Conservation (phyloP, 2,113 vertebrate species). For the Cariama cristata region DNA sequence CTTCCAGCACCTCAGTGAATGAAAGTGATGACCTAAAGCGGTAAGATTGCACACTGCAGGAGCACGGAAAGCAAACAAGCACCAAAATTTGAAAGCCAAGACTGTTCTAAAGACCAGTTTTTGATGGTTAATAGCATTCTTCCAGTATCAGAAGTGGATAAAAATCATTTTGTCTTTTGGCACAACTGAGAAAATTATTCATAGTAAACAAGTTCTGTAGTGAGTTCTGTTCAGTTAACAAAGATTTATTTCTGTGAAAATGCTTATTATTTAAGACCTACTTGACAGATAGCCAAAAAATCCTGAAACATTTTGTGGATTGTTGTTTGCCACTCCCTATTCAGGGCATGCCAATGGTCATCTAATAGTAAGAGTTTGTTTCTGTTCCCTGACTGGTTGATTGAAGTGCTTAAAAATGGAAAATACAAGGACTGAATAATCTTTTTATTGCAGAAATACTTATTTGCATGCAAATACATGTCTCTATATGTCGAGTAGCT, state of each 20-base stretch:
- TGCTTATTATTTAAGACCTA: neutral
- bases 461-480: neutral
- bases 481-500: neutral
- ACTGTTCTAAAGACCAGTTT: neutral
- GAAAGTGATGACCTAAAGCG: neutral
- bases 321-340: neutral
- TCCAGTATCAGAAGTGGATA: neutral
- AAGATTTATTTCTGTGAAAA: neutral
- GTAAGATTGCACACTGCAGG: neutral
- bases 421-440: neutral
- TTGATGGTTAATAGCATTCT: neutral
- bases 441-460: neutral
- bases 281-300: neutral
- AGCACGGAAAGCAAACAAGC: neutral
- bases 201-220: neutral
- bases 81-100: conserved; percentile 3
- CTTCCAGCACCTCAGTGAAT: neutral
- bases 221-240: neutral
- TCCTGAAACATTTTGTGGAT: neutral
- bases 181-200: neutral
- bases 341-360: neutral
- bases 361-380: neutral
- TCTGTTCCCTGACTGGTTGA: neutral
- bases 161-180: neutral
- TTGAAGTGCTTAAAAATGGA: neutral